Base-by-base conservation (phyloP, 2,113 vertebrate genomes). In the Hippolais icterina region DNA sequence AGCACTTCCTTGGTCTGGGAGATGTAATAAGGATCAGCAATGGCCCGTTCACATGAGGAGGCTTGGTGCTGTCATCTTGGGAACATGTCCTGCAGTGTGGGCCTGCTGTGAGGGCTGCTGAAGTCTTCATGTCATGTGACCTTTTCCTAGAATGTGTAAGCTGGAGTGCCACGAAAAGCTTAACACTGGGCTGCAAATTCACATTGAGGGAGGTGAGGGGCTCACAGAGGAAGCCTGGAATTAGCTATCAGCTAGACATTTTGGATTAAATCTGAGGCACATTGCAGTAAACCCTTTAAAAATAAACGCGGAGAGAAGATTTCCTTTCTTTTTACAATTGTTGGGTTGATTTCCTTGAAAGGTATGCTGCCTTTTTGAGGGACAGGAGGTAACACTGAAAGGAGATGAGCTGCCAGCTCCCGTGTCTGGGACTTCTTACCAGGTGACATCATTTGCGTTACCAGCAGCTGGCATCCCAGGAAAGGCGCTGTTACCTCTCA, bases 21-120 rank as follows among this genome's bases (percentile, higher is more conserved):
- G 18, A 2, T 46, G 25, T 25, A 52, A 20, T 21, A 28, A 66
- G 21, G 28, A 57, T 15, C 15, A 44, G 33, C 18, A 69, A 16
- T 70, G 35, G 9, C 33, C 20, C 0, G 0, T 64, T 83, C 50
- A 25, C 0, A 0, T 60, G n/a, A 60, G n/a, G 64, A 29, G 11
- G 35, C 35, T 76, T 35, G 23, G 54, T 4, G 1, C 63, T 37
- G 4, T 71, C 42, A 27, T 10, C 37, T 18, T 86, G 42, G 70
- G 37, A 79, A 21, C 3, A 1, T 47, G 6, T 74, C 41, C 54
- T 82, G 25, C n/a, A 57, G 23, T 3, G 0, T 11, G 28, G 37
- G 22, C 25, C 57, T 72, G 19, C 31, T 53, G 28, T 27, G 57
- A 83, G 44, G 33, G n/a, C 64, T 87, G 64, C 76, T 71, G 44